These are phyloP conservation scores for Eupithecia vulgata DNA, from an alignment of 2,888 invertebrate species.

Conservation along the genomic window DNA sequence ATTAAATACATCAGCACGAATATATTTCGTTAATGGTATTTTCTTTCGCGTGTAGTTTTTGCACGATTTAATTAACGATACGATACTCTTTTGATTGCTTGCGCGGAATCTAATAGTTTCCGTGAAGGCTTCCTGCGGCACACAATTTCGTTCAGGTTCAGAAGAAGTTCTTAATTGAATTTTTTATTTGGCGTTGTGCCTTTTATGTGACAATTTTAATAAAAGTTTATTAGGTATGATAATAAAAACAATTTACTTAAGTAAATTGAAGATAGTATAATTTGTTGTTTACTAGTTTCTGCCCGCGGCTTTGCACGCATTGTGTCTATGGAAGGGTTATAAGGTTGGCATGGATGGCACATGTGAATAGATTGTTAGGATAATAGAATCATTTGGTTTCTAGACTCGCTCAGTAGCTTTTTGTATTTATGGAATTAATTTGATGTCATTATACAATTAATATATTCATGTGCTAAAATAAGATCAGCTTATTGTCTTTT, in stretches of 20 bases:
- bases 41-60: conserved; percentile 35
- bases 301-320: no score
- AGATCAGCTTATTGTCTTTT: background rate
- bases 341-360: no score
- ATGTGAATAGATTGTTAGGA: no score
- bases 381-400: no score
- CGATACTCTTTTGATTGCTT: conserved; percentile 37
- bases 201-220: background rate
- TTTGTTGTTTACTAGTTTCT: no score
- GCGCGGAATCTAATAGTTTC: conserved; percentile 35
- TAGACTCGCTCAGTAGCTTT: no score
- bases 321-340: no score
- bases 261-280: no score
- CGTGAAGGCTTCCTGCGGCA: conserved; percentile 6
- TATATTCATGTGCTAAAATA: background rate
- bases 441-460: no score
- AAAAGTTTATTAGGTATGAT: background rate
- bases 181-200: background rate
- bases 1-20: conserved; percentile 3
- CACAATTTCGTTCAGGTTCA: conserved; percentile 2
- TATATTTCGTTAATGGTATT: conserved; percentile 15
- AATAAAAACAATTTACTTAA: background rate
- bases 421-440: no score
- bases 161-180: background rate
- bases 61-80: conserved; percentile 41